These are phyloP conservation scores for Ophraella communa DNA, from an alignment of 2,888 invertebrate species.

Conservation along the genomic window DNA sequence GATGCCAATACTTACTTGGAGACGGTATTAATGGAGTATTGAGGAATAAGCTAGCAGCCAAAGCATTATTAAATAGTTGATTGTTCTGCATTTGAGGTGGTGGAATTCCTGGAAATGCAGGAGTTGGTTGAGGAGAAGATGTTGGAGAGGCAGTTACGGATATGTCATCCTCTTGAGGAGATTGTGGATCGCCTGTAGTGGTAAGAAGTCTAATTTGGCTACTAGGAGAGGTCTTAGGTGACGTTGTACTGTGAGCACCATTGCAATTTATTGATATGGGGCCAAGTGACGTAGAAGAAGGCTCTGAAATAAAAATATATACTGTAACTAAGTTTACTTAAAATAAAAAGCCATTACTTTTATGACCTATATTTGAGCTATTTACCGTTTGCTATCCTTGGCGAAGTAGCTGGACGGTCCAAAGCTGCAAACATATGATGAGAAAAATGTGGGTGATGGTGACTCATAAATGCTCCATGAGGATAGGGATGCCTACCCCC, in stretches of 20 bases:
- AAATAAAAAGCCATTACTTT: no score
- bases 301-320: constrained; percentile 48
- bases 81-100: constrained; percentile 56
- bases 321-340: background rate
- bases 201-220: constrained; percentile 58
- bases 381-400: constrained; percentile 63
- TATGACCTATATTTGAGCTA: background rate
- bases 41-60: constrained; percentile 76
- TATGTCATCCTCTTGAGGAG: constrained; percentile 60
- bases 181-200: constrained; percentile 60
- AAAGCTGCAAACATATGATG: constrained; percentile 60
- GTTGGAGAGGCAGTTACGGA: constrained; percentile 70
- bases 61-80: constrained; percentile 64
- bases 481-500: constrained; percentile 62
- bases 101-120: constrained; percentile 54
- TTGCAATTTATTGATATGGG: constrained; percentile 60
- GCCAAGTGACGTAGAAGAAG: constrained; percentile 56
- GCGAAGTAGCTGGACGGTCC: constrained; percentile 64
- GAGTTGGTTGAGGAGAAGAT: constrained; percentile 63
- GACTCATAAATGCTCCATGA: constrained; percentile 63
- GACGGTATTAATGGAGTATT: constrained; percentile 78
- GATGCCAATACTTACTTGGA: constrained; percentile 67
- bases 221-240: constrained; percentile 69
- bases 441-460: constrained; percentile 62
- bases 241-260: constrained; percentile 74